Evolutionary conservation across 2,797 vertebrate genomes (phyloP), one percentile per base, ranked within the genome.

Genomic region (Delichon dasypus): DNA sequence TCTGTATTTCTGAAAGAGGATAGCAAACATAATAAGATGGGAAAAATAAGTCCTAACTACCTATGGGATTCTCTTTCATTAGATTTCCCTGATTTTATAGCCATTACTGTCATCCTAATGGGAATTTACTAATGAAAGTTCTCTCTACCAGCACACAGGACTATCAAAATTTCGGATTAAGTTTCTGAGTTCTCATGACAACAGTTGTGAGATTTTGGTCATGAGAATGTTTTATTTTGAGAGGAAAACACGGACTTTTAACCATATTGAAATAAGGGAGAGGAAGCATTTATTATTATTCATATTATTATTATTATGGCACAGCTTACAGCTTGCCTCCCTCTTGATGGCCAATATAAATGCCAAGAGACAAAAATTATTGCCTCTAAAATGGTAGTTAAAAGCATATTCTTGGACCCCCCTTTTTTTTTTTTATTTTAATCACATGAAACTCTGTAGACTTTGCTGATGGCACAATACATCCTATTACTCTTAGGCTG

Each of bases 401-500:
- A 96, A 97, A 95, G 95, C 96, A 97, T 96, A 96, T 97, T 97
- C 95, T 97, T 96, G 94, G 90, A 94, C 89, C 50, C 25, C 21
- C 85, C 10, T 38, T 38, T 97, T 97, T 90, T 55, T 92, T 90
- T 88, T 93, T 96, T 97, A 97, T 98, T 98, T 97, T 97, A 97
- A 98, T 98, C 97, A 97, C 90, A 97, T 77, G 95, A 95, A 96
- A 95, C 94, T 96, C 96, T 77, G 93, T 95, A 95, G 97, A 96
- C 96, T 97, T 97, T 96, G 94, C 97, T 98, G 95, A 98, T 96
- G 95, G 97, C 97, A 97, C 87, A 96, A 97, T 96, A 96, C 95
- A 97, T 98, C 96, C 97, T 97, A 96, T 97, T 97, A 97, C 93
- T 95, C 91, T 97, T 96, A 93, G 96, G 96, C 55, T 96, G 96